These are phyloP conservation scores for Dinocampus coccinellae DNA, from an alignment of 2,888 invertebrate species.

Conservation along the genomic window DNA sequence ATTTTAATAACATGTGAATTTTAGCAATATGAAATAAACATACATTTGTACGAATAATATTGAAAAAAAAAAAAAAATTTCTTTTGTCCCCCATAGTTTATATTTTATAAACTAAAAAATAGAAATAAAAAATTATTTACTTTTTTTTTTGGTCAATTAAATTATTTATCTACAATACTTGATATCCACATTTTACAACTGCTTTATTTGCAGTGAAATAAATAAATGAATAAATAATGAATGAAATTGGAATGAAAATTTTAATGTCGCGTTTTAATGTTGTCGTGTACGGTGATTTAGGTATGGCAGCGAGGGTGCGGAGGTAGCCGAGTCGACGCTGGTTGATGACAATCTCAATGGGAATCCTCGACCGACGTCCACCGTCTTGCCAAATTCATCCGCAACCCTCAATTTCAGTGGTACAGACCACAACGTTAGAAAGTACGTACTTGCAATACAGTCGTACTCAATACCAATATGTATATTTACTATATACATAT, in stretches of 20 bases:
- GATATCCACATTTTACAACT: too few relatives aligned
- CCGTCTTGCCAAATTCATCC: constrained; percentile 50
- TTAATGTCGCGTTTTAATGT: not conserved
- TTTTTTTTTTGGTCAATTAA: too few relatives aligned
- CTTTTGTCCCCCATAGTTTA: too few relatives aligned
- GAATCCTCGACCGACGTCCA: constrained; percentile 58
- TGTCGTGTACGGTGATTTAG: constrained; percentile 55
- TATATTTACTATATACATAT: too few relatives aligned
- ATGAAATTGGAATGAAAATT: not conserved
- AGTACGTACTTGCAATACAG: constrained; percentile 56
- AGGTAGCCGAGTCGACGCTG: constrained; percentile 61
- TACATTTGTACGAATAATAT: too few relatives aligned
- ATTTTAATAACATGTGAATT: constrained; percentile 7
- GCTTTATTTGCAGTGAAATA: not conserved
- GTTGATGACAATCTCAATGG: constrained; percentile 68
- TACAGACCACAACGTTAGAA: constrained; percentile 52
- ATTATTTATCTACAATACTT: too few relatives aligned
- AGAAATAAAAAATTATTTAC: too few relatives aligned
- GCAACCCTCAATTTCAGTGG: constrained; percentile 54
- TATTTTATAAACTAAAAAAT: too few relatives aligned
- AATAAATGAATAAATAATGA: too few relatives aligned
- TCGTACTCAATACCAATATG: constrained; percentile 46
- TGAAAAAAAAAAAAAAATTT: too few relatives aligned
- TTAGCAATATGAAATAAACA: not conserved
- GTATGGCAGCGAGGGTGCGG: constrained; percentile 65